Evolutionary conservation across 1,140 invertebrate genomes (phyloP).

Genomic region (Leptinotarsa texana): DNA sequence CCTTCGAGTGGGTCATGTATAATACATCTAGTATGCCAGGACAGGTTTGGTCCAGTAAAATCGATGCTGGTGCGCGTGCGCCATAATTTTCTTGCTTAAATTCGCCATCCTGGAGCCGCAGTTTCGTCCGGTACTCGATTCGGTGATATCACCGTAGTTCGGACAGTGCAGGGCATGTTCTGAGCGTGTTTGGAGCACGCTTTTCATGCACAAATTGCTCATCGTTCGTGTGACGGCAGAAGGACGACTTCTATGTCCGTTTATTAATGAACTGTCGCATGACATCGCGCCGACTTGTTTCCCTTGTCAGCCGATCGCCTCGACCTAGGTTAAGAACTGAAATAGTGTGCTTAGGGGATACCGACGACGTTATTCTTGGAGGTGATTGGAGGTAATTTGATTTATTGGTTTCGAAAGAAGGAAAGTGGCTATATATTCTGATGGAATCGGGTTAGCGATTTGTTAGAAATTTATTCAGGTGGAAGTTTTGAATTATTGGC

Average conservation of each 20-base stretch:
- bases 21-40: constrained; percentile 46
- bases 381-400: constrained; percentile 9
- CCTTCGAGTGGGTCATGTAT: constrained; percentile 46
- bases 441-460: no score
- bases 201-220: constrained; percentile 1
- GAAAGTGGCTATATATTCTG: no score
- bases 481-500: no score
- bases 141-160: constrained; percentile 21
- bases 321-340: constrained; percentile 10
- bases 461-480: no score
- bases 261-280: constrained; percentile 9
- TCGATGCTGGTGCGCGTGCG: constrained; percentile 43
- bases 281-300: neutral
- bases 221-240: neutral
- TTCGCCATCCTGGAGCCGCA: constrained; percentile 46
- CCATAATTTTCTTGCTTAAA: constrained; percentile 29
- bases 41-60: constrained; percentile 45
- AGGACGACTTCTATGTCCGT: neutral
- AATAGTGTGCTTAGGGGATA: neutral
- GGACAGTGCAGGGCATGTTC: constrained; percentile 14
- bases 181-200: constrained; percentile 14
- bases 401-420: neutral
- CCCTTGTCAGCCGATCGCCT: neutral
- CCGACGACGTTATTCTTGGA: neutral
- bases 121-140: constrained; percentile 36